phyloP scores from a whole-genome alignment of 2,113 vertebrate genomes.

The Syrrhaptes paradoxus region DNA sequence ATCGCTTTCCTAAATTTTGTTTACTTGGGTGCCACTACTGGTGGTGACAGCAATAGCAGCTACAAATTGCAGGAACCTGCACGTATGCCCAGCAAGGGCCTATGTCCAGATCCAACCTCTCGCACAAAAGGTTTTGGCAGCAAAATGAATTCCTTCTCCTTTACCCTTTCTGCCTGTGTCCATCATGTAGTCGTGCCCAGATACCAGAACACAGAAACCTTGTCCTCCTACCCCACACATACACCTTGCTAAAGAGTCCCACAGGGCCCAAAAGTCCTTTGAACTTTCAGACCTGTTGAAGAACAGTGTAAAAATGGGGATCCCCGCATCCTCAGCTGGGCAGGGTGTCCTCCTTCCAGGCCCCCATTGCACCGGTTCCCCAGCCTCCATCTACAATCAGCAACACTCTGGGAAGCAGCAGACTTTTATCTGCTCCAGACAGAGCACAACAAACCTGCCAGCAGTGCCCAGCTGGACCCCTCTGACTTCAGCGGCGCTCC shows the following conservation, averaged over 20 bases:
- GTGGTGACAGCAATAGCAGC: slow-evolving; percentile 28
- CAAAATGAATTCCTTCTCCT: neutral
- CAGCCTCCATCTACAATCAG: neutral
- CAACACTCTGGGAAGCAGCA: neutral
- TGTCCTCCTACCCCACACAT: neutral
- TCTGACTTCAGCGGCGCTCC: neutral
- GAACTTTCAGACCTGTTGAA: neutral
- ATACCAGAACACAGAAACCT: neutral
- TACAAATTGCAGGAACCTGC: neutral
- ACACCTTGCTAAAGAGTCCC: neutral
- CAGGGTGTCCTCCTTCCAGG: neutral
- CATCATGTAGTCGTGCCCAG: neutral
- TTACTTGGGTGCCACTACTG: slow-evolving; percentile 43
- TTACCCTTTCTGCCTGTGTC: neutral
- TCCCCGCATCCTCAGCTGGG: neutral
- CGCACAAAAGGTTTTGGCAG: neutral
- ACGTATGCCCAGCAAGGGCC: neutral
- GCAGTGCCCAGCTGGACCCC: neutral
- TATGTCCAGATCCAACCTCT: neutral
- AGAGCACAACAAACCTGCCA: neutral
- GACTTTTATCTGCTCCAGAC: neutral
- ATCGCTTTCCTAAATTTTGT: neutral
- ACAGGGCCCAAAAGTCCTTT: neutral
- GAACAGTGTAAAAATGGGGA: neutral
- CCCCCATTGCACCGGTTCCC: neutral